phyloP scores from a whole-genome alignment of 2,888 invertebrate genomes.

The Drosophila prostipennis region DNA sequence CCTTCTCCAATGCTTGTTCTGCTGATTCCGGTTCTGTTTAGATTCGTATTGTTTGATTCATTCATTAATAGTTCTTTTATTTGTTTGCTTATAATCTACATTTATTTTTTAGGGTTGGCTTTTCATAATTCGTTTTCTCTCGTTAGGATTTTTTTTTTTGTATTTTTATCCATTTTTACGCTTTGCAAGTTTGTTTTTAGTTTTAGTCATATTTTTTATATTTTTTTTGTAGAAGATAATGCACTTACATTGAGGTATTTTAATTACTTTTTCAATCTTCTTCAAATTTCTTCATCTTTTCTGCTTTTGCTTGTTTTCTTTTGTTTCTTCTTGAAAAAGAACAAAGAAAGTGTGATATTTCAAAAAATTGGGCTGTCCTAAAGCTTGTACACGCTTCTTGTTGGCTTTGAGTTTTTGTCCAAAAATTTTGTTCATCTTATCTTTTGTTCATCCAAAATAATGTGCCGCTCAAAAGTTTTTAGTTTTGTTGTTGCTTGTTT shows the following conservation, averaged over 20 bases:
- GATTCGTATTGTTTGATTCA: slow-evolving; percentile 27
- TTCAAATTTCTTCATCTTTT: slow-evolving; percentile 41
- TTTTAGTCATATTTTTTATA: slow-evolving; percentile 51
- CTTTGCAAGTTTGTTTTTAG: slow-evolving; percentile 29
- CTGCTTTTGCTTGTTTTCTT: slow-evolving; percentile 18
- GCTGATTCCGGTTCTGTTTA: slow-evolving; percentile 26
- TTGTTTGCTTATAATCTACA: slow-evolving; percentile 34
- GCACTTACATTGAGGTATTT: slow-evolving; percentile 79
- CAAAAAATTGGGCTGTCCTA: slow-evolving; percentile 46
- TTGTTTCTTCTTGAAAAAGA: slow-evolving; percentile 15
- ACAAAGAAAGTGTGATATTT: slow-evolving; percentile 29
- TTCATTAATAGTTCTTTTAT: slow-evolving; percentile 8
- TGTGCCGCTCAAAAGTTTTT: slow-evolving; percentile 39
- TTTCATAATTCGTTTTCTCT: slow-evolving; percentile 32
- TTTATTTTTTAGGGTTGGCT: slow-evolving; percentile 22
- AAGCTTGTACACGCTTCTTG: slow-evolving; percentile 43
- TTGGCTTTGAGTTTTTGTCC: slow-evolving; percentile 35
- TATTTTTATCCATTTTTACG: slow-evolving; percentile 38
- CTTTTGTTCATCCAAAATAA: slow-evolving; percentile 27
- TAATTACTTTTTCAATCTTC: slow-evolving; percentile 81
- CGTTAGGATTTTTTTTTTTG: slow-evolving; percentile 42
- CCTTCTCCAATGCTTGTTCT: slow-evolving; percentile 29
- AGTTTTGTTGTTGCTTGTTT: slow-evolving; percentile 24
- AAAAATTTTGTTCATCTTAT: slow-evolving; percentile 33
- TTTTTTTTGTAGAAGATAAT: slow-evolving; percentile 73